Evolutionary conservation across 2,888 invertebrate species (phyloP).

Genomic region (Tenthredo mesomela): DNA sequence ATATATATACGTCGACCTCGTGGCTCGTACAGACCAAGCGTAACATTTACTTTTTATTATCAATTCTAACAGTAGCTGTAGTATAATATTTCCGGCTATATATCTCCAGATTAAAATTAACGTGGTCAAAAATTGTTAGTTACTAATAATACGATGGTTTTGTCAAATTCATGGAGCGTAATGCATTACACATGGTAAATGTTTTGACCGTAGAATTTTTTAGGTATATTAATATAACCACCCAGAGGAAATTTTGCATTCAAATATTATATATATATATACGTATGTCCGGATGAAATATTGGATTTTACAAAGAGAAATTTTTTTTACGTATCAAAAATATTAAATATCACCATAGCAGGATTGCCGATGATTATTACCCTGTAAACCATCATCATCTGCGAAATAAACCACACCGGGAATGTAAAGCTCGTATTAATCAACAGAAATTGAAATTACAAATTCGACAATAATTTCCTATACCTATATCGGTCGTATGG

Average conservation of each 20-base stretch:
- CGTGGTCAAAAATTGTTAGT: constrained; percentile 34
- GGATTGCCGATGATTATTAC: not conserved
- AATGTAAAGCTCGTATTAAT: not conserved
- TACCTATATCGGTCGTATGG: not conserved
- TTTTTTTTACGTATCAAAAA: not conserved
- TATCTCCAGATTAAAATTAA: constrained; percentile 25
- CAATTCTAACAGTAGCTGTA: not conserved
- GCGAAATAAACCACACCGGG: not conserved
- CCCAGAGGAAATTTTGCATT: not conserved
- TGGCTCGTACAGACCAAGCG: not conserved
- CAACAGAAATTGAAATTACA: not conserved
- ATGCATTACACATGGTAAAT: not conserved
- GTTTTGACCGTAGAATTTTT: not conserved
- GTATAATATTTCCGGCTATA: constrained; percentile 27
- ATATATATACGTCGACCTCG: not conserved
- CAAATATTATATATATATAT: not conserved
- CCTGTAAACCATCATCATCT: not conserved
- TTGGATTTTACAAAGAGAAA: not conserved
- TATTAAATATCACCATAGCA: not conserved
- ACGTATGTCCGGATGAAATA: not conserved
- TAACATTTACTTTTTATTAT: constrained; percentile 19
- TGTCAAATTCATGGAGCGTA: constrained; percentile 1
- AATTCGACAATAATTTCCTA: not conserved
- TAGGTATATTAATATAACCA: too few species aligned
- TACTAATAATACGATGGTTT: constrained; percentile 10